Conservation (phyloP, 2,113 vertebrate genomes). For the Catharus minimus region DNA sequence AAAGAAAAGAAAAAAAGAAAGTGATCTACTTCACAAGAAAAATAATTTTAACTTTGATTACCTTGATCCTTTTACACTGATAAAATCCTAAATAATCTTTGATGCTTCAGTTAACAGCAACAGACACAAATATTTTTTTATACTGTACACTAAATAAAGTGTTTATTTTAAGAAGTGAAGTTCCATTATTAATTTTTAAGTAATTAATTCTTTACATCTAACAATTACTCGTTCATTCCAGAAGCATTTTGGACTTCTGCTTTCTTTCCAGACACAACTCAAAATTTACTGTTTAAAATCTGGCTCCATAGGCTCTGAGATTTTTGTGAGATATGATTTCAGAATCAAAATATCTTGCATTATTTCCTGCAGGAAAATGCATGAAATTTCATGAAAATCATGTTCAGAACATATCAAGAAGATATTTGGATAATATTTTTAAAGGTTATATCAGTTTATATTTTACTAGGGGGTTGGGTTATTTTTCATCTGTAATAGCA, state of each 20-base stretch:
- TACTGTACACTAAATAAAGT: background rate
- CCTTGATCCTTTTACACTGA: background rate
- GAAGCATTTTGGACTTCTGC: background rate
- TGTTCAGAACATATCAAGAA: background rate
- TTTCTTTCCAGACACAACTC: background rate
- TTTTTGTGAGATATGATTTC: background rate
- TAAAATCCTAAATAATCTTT: background rate
- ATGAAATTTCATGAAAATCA: background rate
- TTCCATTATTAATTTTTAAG: background rate
- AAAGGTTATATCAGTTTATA: background rate
- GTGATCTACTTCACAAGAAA: background rate
- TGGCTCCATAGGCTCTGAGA: accelerated
- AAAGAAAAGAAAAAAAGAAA: background rate
- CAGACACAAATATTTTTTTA: background rate
- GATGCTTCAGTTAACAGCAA: background rate
- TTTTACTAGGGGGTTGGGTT: accelerated
- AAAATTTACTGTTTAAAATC: background rate
- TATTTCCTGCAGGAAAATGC: background rate
- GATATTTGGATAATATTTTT: background rate
- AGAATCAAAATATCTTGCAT: background rate
- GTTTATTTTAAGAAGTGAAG: background rate
- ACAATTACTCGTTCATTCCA: background rate
- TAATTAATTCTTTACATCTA: background rate
- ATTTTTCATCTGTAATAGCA: background rate
- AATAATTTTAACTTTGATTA: background rate